Conservation (phyloP, 2,113 vertebrate species). For the Brachyistius frenatus region DNA sequence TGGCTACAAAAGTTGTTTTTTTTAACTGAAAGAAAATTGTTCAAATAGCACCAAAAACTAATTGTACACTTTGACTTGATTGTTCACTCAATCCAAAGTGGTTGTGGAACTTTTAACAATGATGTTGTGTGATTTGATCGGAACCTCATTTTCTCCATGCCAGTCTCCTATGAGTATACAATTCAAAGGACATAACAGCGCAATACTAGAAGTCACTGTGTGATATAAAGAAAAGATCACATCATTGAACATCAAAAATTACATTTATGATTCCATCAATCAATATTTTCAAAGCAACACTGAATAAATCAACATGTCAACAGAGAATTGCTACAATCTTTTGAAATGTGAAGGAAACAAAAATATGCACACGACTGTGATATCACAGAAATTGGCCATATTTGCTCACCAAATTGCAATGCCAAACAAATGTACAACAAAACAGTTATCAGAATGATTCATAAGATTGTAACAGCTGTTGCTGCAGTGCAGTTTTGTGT, state of each 20-base stretch:
- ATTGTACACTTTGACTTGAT: not conserved
- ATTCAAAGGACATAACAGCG: not conserved
- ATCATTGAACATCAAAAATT: too few relatives aligned
- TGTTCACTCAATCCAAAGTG: not conserved
- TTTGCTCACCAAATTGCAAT: not conserved
- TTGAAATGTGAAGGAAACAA: not conserved
- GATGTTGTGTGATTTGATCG: not conserved
- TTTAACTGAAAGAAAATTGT: not conserved
- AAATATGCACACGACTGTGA: not conserved
- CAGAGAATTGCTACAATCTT: not conserved
- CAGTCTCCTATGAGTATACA: too few relatives aligned
- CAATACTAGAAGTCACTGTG: not conserved
- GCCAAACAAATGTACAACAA: not conserved
- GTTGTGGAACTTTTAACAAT: not conserved
- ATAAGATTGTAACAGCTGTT: not conserved
- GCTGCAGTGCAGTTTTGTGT: slow-evolving; percentile 8
- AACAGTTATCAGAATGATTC: not conserved
- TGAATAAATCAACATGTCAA: not conserved
- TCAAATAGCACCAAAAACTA: not conserved
- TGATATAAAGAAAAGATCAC: too few relatives aligned
- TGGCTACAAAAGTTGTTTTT: not conserved
- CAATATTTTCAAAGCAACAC: not conserved
- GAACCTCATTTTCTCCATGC: not conserved
- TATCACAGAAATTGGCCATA: not conserved
- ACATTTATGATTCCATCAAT: not conserved